phyloP scores from a whole-genome alignment of 2,113 vertebrate genomes.

The Accipiter virgatus region DNA sequence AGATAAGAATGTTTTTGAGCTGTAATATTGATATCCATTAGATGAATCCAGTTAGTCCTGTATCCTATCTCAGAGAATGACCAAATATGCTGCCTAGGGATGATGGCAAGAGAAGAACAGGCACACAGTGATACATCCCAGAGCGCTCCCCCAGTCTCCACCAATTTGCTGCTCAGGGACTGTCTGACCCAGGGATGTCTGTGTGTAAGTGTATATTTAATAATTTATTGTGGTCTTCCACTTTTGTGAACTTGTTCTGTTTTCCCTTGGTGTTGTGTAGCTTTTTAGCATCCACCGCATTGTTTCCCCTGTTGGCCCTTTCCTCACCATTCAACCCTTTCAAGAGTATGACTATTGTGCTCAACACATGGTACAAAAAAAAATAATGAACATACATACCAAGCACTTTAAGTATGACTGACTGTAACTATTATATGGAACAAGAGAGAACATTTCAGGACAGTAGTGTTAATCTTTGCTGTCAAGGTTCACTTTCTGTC shows the following conservation, averaged over 20 bases:
- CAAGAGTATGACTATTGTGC: background rate
- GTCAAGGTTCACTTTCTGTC: background rate
- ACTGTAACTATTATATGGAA: background rate
- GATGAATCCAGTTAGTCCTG: background rate
- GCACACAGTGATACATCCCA: background rate
- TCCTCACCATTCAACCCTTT: background rate
- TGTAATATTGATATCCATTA: background rate
- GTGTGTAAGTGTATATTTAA: constrained; percentile 6
- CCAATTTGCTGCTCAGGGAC: background rate
- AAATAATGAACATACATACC: background rate
- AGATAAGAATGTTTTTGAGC: background rate
- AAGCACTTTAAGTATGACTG: background rate
- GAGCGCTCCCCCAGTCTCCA: background rate
- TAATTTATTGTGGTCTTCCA: constrained; percentile 15
- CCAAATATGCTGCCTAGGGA: background rate
- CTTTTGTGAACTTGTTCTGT: background rate
- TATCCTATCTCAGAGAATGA: background rate
- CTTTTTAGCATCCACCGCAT: background rate
- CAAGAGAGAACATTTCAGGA: background rate
- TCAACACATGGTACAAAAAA: background rate
- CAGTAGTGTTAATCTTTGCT: background rate
- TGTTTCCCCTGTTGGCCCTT: background rate
- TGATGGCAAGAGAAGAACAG: background rate
- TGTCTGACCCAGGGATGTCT: background rate
- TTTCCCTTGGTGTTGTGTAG: background rate